Base-by-base conservation (phyloP, 2,113 vertebrate species). In the Nasalis larvatus region DNA sequence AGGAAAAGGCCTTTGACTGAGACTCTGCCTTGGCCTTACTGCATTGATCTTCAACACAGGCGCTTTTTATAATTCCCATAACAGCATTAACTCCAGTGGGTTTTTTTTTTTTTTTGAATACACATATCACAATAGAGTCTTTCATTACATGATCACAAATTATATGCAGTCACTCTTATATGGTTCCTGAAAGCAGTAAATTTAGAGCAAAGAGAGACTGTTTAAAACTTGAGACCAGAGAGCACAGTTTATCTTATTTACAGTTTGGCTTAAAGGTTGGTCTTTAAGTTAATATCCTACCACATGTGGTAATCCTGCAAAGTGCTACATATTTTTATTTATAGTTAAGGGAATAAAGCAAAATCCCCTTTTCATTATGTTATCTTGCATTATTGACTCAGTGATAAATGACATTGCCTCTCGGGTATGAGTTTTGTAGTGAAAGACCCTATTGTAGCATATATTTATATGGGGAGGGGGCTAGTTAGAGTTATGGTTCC, bases 321-420 rank as follows among this genome's bases (percentile, higher is more conserved):
- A 97, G 91, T 92, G 69, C 89, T 97, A 91, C 86, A 84, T 95
- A 87, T 98, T 98, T 98, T 97, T 96, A 97, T 97, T 97, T 97
- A 96, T 97, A 94, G 86, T 97, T 97, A 93, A 97, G 95, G 69
- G 89, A 97, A 63, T 96, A 97, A 93, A 91, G 89, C 84, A 91
- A 93, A 97, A 93, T 95, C 49, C 74, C 93, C 54, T 63, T 95
- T 85, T 96, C 89, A 91, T 94, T 98, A 94, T 94, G 93, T 97
- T 97, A 94, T 95, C 83, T 89, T 97, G 92, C 58, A 66, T 96
- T 96, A 97, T 98, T 97, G 97, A 89, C 92, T 90, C 93, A 88
- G 87, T 98, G 95, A 97, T 95, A 95, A 92, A 96, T 94, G 97
- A 87, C 54, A 45, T 63, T 97, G 86, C 93, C 95, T 95, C 13